A percentile compares a stretch with the other conserved stretches of the same genome.
Conservation (phyloP, 2,888 invertebrate genomes). For the Pyrocoelia pectoralis region DNA sequence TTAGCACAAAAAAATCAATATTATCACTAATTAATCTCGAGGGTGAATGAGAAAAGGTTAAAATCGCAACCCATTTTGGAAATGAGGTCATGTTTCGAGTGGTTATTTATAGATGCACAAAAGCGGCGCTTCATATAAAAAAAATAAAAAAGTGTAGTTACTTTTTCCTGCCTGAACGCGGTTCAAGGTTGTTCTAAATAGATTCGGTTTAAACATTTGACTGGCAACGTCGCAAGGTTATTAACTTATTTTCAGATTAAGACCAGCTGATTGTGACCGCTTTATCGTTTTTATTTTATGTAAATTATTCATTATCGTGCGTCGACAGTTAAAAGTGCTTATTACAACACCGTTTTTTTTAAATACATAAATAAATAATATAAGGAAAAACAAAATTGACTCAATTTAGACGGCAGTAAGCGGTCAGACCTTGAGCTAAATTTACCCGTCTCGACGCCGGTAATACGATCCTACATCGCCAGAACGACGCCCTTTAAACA, state of each 20-base stretch:
- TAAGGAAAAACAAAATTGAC: conserved; percentile 12
- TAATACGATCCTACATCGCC: conserved; percentile 42
- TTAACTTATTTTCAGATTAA: conserved; percentile 28
- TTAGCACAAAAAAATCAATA: too few species aligned
- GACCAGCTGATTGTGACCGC: conserved; percentile 24
- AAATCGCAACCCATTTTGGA: too few species aligned
- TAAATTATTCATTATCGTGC: not conserved
- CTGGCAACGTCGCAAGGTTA: conserved; percentile 20
- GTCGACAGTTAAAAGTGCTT: too few species aligned
- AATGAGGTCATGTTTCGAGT: too few species aligned
- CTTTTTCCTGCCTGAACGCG: too few species aligned
- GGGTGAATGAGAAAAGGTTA: too few species aligned
- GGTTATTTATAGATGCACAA: too few species aligned
- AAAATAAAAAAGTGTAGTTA: too few species aligned
- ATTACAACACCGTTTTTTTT: too few species aligned
- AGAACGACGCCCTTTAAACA: conserved; percentile 37
- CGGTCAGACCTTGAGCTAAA: conserved; percentile 45
- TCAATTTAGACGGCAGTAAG: conserved; percentile 22
- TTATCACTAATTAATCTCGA: too few species aligned
- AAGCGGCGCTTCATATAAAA: not conserved
- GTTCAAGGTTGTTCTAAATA: conserved; percentile 20
- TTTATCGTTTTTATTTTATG: conserved; percentile 7
- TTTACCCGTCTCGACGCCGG: conserved; percentile 45
- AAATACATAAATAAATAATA: not conserved
- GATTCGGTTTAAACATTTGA: not conserved